Evolutionary conservation across 92 coral and sea anemone genomes (phyloP).

Genomic region (Bergia sp.): DNA sequence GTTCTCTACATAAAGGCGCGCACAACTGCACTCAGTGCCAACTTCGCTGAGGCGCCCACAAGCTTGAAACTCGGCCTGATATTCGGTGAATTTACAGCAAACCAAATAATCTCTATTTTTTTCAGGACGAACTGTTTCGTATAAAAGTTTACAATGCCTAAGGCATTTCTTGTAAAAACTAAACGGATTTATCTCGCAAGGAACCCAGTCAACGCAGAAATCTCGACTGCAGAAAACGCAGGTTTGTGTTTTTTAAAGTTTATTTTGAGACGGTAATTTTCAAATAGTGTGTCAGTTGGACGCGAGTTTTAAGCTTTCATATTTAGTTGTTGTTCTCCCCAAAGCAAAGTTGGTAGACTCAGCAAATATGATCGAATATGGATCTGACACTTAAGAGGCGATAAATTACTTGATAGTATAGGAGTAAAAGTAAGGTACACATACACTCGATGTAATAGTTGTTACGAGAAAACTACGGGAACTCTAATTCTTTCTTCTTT

Average conservation of each 20-base stretch:
- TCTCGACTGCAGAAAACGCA: slow-evolving; percentile 23
- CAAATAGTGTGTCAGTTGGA: background rate
- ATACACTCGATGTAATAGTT: background rate
- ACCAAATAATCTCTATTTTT: background rate
- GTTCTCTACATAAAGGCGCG: slow-evolving; percentile 35
- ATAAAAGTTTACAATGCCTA: slow-evolving; percentile 57
- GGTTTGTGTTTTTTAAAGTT: slow-evolving; percentile 5
- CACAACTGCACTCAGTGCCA: background rate
- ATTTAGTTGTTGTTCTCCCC: background rate
- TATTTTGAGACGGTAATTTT: background rate
- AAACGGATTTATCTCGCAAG: slow-evolving; percentile 54
- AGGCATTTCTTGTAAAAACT: slow-evolving; percentile 69
- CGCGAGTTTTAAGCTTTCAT: background rate
- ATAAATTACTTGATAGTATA: background rate
- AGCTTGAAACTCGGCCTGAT: background rate
- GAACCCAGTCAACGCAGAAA: slow-evolving; percentile 1
- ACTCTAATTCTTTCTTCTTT: background rate
- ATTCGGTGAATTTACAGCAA: background rate
- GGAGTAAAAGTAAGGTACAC: background rate
- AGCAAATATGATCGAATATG: background rate
- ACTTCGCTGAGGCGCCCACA: background rate
- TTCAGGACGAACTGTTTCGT: background rate
- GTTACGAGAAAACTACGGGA: background rate
- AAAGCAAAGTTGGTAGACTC: too few species aligned
- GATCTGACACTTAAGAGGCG: background rate